Base-by-base conservation (phyloP, 1,140 invertebrate species). In the Tetragnatha versicolor region DNA sequence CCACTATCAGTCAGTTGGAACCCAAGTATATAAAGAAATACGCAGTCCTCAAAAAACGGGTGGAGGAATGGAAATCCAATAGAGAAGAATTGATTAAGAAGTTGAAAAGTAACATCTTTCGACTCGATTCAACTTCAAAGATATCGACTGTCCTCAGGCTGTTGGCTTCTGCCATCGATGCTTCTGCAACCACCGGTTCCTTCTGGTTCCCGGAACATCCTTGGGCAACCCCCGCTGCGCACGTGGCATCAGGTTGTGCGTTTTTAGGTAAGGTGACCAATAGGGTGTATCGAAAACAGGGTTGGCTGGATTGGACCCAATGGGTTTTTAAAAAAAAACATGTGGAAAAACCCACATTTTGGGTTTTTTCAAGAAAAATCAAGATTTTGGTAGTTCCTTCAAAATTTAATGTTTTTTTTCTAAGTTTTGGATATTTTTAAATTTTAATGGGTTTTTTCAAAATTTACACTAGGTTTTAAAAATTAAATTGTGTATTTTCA, bases 41-140 rank as follows among this genome's bases (percentile, higher is more conserved):
- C 39, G 25, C 25, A 70, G 14, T 35, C 17, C 20, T 70, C 29
- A 5, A 22, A 22, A 35, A 47, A 25, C 29, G 10, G 3, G 22
- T 70, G 0, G 29, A 31, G 2, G 47, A 70, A 22, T 70, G 66
- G 66, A 70, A 70, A 25, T n/a, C 31, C 0, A 17, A 33, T 4
- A 31, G 66, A 35, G 45, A 53, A n/a, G 27, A 3, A 20, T 2
- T 39, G 2, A 70, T 53, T 2, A 14, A 70, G 39, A 51, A 25
- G 39, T 10, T 70, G 9, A 25, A 33, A 0, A 22, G 10, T 2
- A 20, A 70, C 31, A 70, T 22, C 1, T 3, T 37, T 2, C 3
- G n/a, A 12, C n/a, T 72, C 10, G 53, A 72, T 27, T 6, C 25
- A 60, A 72, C 58, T 53, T 72, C 20, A 25, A 72, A 60, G 22